These are phyloP conservation scores for Pantherophis alleghaniensis DNA, from an alignment of 2,797 vertebrate species.

Conservation along the genomic window DNA sequence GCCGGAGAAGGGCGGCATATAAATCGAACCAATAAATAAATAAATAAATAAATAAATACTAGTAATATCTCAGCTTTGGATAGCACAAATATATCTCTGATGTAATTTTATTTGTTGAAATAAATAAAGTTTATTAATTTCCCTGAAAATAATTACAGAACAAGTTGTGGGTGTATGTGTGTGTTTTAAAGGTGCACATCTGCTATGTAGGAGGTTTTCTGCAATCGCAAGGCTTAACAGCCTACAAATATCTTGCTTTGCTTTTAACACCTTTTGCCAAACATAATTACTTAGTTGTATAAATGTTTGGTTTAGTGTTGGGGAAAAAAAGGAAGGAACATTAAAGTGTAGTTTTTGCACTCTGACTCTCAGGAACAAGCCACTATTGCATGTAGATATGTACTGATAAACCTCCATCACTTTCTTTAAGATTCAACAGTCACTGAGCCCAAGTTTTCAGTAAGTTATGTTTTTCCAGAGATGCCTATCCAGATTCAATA, in stretches of 20 bases:
- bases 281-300: neutral
- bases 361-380: neutral
- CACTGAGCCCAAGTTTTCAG: neutral
- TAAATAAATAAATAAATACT: too few relatives aligned
- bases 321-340: neutral
- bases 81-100: neutral
- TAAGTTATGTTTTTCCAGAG: neutral
- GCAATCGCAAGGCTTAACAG: neutral
- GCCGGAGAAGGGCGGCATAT: too few relatives aligned
- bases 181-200: neutral
- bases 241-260: neutral
- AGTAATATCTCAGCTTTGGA: neutral
- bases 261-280: neutral
- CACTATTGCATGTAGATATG: neutral
- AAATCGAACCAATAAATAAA: too few relatives aligned
- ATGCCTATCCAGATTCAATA: slow-evolving; percentile 8
- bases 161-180: neutral
- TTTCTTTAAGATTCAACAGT: slow-evolving; percentile 5
- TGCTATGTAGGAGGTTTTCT: neutral
- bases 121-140: neutral
- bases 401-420: slow-evolving; percentile 34
- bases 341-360: neutral
- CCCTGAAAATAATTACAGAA: neutral
- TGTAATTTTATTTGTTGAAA: slow-evolving; percentile 1
- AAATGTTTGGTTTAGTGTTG: neutral